A percentile compares a stretch with the other conserved stretches of the same genome.
These are phyloP conservation scores for Aphelinus certus DNA, from an alignment of 1,140 invertebrate species.

Conservation along the genomic window DNA sequence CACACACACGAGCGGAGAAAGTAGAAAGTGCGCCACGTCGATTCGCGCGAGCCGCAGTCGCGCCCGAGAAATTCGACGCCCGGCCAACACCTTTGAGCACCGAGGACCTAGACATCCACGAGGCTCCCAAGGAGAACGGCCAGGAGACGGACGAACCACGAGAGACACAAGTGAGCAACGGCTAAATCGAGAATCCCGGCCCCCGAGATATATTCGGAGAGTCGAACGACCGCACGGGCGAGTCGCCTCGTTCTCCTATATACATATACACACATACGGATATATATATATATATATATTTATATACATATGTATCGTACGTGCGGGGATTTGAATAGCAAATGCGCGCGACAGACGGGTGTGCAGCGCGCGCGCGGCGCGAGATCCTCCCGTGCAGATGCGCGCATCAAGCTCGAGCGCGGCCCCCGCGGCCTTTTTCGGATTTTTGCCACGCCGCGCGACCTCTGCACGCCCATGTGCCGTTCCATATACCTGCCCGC, in stretches of 20 bases:
- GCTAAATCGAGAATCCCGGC: constrained; percentile 4
- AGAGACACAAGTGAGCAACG: background rate
- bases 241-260: constrained; percentile 33
- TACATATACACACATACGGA: no score
- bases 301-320: no score
- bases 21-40: background rate
- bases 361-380: constrained; percentile 16
- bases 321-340: constrained; percentile 59
- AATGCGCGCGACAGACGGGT: constrained; percentile 45
- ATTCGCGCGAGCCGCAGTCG: background rate
- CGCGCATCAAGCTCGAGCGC: constrained; percentile 28
- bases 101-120: background rate
- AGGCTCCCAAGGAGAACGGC: background rate
- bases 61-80: background rate
- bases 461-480: constrained; percentile 35
- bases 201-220: constrained; percentile 33
- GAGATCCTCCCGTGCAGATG: constrained; percentile 49
- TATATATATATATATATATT: no score
- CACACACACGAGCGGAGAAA: background rate
- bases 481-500: constrained; percentile 42
- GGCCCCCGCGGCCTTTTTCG: no score
- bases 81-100: no score
- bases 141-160: background rate
- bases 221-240: constrained; percentile 49
- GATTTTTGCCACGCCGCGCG: no score